A percentile compares a stretch with the other conserved stretches of the same genome.
These are phyloP conservation scores for Lepidonotus clava DNA, from an alignment of 2,888 invertebrate genomes.

Conservation along the genomic window DNA sequence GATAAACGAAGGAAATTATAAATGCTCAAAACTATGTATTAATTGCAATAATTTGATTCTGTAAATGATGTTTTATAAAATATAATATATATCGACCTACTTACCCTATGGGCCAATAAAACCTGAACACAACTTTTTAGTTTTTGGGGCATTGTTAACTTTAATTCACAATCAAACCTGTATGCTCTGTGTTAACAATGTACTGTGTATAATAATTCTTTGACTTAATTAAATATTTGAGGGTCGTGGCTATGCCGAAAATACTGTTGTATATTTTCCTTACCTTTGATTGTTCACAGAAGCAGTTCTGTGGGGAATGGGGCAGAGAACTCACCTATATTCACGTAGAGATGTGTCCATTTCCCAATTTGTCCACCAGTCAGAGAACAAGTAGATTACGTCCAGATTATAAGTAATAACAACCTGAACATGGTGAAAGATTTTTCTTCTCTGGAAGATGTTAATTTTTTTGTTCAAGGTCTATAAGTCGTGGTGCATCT, in stretches of 20 bases:
- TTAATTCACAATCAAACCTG: not conserved
- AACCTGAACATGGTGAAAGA: not conserved
- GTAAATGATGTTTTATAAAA: too few relatives aligned
- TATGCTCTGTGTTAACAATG: slow-evolving; percentile 1
- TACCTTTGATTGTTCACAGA: not conserved
- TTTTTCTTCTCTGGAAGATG: not conserved
- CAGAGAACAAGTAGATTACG: not conserved
- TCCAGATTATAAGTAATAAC: not conserved
- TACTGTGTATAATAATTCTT: not conserved
- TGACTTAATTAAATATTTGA: not conserved
- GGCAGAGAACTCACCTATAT: not conserved
- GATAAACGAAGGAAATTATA: too few relatives aligned
- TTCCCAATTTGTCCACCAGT: not conserved
- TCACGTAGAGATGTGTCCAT: not conserved
- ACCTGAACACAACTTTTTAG: too few relatives aligned
- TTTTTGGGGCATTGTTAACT: too few relatives aligned
- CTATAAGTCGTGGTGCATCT: too few relatives aligned
- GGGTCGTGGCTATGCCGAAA: not conserved
- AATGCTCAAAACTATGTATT: too few relatives aligned
- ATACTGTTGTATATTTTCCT: slow-evolving; percentile 13
- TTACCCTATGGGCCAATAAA: too few relatives aligned
- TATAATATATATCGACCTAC: too few relatives aligned
- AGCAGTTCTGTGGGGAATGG: not conserved
- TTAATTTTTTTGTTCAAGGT: too few relatives aligned
- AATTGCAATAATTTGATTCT: too few relatives aligned